A percentile compares a stretch with the other conserved stretches of the same genome.
Conservation (phyloP, 2,888 invertebrate genomes). For the Polyploca ridens region DNA sequence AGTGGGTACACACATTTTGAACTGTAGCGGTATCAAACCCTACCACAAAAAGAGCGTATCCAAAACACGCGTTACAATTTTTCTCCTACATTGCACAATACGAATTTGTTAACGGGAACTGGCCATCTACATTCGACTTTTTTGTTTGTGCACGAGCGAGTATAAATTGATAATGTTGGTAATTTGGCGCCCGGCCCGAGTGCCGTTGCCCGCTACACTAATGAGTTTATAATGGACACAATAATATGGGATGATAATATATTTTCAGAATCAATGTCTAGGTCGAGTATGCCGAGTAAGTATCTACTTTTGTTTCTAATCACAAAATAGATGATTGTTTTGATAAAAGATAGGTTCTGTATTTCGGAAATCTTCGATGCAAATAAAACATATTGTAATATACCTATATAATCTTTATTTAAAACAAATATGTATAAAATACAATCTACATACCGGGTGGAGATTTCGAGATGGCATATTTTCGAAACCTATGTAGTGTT, state of each 20-base stretch:
- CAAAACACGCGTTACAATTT: conserved; percentile 80
- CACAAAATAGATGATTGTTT: not conserved
- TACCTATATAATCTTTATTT: no score
- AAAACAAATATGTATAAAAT: no score
- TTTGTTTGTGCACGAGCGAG: conserved; percentile 80
- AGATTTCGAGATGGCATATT: no score
- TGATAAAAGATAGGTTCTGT: no score
- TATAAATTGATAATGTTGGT: conserved; percentile 84
- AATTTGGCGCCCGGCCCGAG: conserved; percentile 80
- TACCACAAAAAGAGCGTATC: conserved; percentile 68
- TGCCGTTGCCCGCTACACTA: conserved; percentile 83
- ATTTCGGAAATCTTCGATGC: no score
- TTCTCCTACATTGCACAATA: conserved; percentile 83
- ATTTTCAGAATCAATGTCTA: conserved; percentile 82
- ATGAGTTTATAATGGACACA: conserved; percentile 83
- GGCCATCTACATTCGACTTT: conserved; percentile 80
- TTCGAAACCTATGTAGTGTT: no score
- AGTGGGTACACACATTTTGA: conserved; percentile 61
- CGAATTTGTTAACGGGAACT: conserved; percentile 83
- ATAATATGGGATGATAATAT: conserved; percentile 80
- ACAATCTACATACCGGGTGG: no score
- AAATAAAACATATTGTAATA: no score
- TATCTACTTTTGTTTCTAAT: conserved; percentile 19
- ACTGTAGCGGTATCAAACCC: conserved; percentile 75
- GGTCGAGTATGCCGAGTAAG: conserved; percentile 54